Evolutionary conservation across 2,888 invertebrate genomes (phyloP), one percentile per base, ranked within the genome.

Genomic region (Phymatocera aterrima): DNA sequence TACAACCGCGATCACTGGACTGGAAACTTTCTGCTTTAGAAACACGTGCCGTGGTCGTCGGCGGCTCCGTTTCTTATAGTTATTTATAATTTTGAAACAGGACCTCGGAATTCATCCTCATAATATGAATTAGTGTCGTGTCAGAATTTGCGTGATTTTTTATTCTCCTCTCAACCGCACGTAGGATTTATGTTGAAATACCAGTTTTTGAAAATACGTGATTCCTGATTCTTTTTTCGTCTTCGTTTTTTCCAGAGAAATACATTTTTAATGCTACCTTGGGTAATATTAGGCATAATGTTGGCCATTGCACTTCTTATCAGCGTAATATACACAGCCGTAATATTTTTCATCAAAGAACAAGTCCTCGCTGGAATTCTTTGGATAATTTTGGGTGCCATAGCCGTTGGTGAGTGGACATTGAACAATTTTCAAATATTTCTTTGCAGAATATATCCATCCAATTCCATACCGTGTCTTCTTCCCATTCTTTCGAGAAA

Each of bases 261-360:
- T 86, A 95, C 95, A 85, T 95, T 94, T 91, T 90, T 96, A 86
- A 96, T 97, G 96, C 92, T 96, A 77, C 96, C 96, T 5, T 97
- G 96, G 95, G 95, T 97, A 48, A 93, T 96, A 68, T 92, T 97
- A 74, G 96, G 96, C 3, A 94, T 96, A 79, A 95, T 97, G 92
- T 92, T 96, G 72, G 95, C 95, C 8, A 93, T 97, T 82, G 96
- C 95, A 1, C 90, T 96, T 78, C 91, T 96, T 61, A 94, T 97
- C 83, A 96, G 96, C 80, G 93, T 97, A 48, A 93, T 97, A 78
- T 96, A 96, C 89, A 96, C 96, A 21, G 93, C 95, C 57, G 94
- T 96, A 83, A 94, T 94, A 65, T 94, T 94, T 89, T 95, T 95
- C 90, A 92, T 95, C 80, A 93, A 95, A 82, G 92, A 93, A 65